These are phyloP conservation scores for Pseudopipra pipra DNA, from an alignment of 2,113 vertebrate species.

Conservation along the genomic window DNA sequence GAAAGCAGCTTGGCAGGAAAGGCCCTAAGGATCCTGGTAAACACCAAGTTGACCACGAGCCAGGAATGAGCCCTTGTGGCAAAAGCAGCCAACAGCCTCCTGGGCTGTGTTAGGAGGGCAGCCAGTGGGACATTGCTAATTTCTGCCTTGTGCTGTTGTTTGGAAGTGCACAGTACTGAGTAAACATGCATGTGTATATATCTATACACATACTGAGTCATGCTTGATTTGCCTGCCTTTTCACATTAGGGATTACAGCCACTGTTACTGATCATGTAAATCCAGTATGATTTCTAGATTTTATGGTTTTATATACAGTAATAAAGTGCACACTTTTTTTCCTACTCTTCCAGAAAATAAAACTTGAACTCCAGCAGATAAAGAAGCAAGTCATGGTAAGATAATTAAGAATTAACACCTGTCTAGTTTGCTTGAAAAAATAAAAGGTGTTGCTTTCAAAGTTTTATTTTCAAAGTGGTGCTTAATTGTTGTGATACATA, in stretches of 20 bases:
- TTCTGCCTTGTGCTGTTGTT: background rate
- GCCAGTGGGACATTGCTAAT: background rate
- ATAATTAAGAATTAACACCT: background rate
- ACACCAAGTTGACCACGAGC: background rate
- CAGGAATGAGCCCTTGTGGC: background rate
- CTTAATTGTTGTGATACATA: background rate
- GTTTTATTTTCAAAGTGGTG: background rate
- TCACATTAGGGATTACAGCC: background rate
- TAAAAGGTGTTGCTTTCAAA: background rate
- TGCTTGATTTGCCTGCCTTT: background rate
- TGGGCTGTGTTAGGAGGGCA: background rate
- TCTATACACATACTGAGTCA: background rate
- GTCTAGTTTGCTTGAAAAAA: background rate
- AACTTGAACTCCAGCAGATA: constrained; percentile 86
- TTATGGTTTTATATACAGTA: background rate
- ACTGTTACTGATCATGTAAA: background rate
- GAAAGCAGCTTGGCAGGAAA: background rate
- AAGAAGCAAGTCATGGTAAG: constrained; percentile 89
- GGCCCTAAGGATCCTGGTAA: background rate
- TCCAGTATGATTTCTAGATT: background rate
- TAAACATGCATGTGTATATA: background rate
- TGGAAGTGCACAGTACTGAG: background rate
- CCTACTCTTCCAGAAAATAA: constrained; percentile 85
- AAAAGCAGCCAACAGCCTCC: background rate
- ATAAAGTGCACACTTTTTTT: background rate